Percentiles rank a stretch among this genome's conserved stretches.
Conservation (phyloP, 2,888 invertebrate genomes). For the Ariolimax columbianus region DNA sequence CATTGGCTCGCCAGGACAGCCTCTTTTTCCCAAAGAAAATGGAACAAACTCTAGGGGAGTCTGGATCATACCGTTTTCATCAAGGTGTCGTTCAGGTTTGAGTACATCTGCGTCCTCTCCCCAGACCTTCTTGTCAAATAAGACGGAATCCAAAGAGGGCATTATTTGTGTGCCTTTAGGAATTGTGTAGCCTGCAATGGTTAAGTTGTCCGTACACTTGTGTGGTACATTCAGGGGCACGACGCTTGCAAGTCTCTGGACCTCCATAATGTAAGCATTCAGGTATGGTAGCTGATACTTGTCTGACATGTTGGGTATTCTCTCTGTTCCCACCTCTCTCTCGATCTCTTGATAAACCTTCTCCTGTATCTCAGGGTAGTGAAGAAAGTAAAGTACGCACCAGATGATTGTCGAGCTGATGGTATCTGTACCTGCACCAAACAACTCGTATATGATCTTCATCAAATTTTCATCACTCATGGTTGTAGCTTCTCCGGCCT, state of each 20-base stretch:
- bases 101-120: slow-evolving; percentile 60
- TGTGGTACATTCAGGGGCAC: slow-evolving; percentile 54
- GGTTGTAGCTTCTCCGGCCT: neutral
- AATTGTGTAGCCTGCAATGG: slow-evolving; percentile 66
- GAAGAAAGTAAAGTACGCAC: slow-evolving; percentile 78
- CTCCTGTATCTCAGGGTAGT: slow-evolving; percentile 83
- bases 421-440: slow-evolving; percentile 82
- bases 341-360: slow-evolving; percentile 58
- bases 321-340: slow-evolving; percentile 72
- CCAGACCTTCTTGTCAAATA: slow-evolving; percentile 60
- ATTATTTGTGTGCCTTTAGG: slow-evolving; percentile 59
- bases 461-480: neutral
- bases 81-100: slow-evolving; percentile 65
- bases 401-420: slow-evolving; percentile 92
- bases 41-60: slow-evolving; percentile 54
- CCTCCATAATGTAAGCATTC: neutral
- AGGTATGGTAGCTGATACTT: neutral
- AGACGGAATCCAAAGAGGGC: slow-evolving; percentile 59
- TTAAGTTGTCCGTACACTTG: slow-evolving; percentile 58
- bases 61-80: slow-evolving; percentile 49
- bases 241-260: neutral
- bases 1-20: neutral
- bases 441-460: slow-evolving; percentile 57
- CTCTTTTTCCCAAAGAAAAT: slow-evolving; percentile 55
- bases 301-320: slow-evolving; percentile 48